Base-by-base conservation (phyloP, 2,888 invertebrate genomes). In the Drosophila colorata region DNA sequence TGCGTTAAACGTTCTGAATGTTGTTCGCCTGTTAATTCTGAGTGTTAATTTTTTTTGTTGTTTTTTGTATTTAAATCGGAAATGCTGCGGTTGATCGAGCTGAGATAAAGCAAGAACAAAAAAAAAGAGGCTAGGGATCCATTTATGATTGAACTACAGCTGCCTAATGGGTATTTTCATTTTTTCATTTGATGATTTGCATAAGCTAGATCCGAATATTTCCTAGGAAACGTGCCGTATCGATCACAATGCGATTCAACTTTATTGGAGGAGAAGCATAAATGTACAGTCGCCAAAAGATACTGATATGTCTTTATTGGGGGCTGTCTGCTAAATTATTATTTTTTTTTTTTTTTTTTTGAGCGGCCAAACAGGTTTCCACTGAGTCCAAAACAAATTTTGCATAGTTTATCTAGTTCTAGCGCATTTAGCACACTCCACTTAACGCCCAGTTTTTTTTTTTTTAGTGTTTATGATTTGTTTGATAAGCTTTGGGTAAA, bases 211-310 rank as follows among this genome's bases (percentile, higher is more conserved):
- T 44, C 48, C 58, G 67, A 35, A 53, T 69, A 58, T 82, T 87
- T 88, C 83, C 74, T 87, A 88, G 83, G 78, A 78, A 87, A 40
- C 28, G n/a, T n/a, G n/a, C 55, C 31, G 16, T 35, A 44, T 53
- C 68, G 1, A 8, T 35, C 7, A 52, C 44, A 56, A 55, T 59
- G 23, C 35, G 38, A 7, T 38, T 13, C 28, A 40, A 18, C 18
- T 51, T 28, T 51, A 38, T 51, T 28, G 16, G 16, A 38, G 37
- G 28, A 28, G 28, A 9, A 28, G 9, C 28, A 49, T 9, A 28
- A 13, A 18, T 33, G 40, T 41, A 37, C 25, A 41, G 11, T 20
- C 18, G 37, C 11, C 14, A 7, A 33, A 28, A 41, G 40, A 31
- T n/a, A 35, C 16, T 28, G 20, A 16, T 41, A 8, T 46, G 38